These are phyloP conservation scores for Polypterus bichir DNA, from an alignment of 2,113 vertebrate species.

Conservation along the genomic window DNA sequence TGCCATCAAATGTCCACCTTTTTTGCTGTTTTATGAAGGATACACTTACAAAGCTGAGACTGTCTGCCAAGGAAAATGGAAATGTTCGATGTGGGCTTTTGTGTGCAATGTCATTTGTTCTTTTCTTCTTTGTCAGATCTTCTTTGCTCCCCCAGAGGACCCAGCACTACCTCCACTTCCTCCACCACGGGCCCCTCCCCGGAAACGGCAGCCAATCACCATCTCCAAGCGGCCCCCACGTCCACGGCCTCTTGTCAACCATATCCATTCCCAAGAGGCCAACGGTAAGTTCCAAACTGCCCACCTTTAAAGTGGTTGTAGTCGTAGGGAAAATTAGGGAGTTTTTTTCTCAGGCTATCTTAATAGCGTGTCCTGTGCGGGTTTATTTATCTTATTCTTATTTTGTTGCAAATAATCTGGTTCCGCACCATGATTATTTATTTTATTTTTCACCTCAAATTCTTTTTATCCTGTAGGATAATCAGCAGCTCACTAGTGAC, in stretches of 20 bases:
- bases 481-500: too few relatives aligned
- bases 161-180: slow-evolving; percentile 64
- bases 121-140: slow-evolving; percentile 59
- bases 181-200: slow-evolving; percentile 71
- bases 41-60: not conserved
- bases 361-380: too few relatives aligned
- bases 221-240: slow-evolving; percentile 84
- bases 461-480: too few relatives aligned
- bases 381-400: too few relatives aligned
- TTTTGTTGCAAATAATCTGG: too few relatives aligned
- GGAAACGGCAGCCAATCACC: slow-evolving; percentile 87
- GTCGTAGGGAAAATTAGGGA: too few relatives aligned
- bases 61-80: not conserved
- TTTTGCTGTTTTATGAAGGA: not conserved
- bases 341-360: too few relatives aligned
- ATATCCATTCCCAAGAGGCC: slow-evolving; percentile 38
- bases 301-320: too few relatives aligned
- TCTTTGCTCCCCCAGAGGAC: slow-evolving; percentile 73
- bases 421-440: too few relatives aligned
- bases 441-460: too few relatives aligned
- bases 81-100: not conserved
- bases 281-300: slow-evolving; percentile 56
- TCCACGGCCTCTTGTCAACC: slow-evolving; percentile 54
- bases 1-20: not conserved
- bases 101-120: not conserved